Conservation (phyloP, 2,797 vertebrate species). For the Thripadectes ignobilis region DNA sequence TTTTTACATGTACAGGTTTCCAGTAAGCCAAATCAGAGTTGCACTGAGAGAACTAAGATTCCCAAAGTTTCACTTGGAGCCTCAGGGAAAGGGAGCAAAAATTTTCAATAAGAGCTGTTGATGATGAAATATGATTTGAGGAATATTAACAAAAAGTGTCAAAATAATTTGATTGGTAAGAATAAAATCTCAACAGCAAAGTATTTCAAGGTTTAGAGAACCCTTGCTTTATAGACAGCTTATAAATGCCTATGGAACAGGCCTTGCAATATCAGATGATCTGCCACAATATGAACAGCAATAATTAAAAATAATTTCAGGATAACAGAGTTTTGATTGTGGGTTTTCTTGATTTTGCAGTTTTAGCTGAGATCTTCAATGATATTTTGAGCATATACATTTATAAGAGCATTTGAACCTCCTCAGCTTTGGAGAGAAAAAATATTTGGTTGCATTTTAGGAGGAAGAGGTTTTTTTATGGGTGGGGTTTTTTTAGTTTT, state of each 20-base stretch:
- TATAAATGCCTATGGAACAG: conserved; percentile 18
- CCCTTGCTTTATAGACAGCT: conserved; percentile 1
- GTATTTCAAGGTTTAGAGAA: not conserved
- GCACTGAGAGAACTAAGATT: not conserved
- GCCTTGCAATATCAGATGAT: conserved; percentile 2
- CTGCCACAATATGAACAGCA: not conserved
- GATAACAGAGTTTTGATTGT: not conserved
- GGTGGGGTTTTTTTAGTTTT: conserved; percentile 33
- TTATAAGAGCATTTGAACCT: conserved; percentile 27
- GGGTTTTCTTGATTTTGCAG: not conserved
- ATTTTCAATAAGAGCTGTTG: not conserved
- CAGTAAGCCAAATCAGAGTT: not conserved
- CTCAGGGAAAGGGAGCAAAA: not conserved
- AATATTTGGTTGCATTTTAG: conserved; percentile 30
- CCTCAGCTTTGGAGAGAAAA: conserved; percentile 8
- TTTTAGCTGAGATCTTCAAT: conserved; percentile 33
- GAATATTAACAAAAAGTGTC: conserved; percentile 19
- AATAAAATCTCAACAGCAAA: conserved; percentile 24
- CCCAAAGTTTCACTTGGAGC: not conserved
- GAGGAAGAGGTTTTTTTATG: conserved; percentile 42
- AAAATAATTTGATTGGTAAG: conserved; percentile 36
- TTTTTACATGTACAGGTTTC: not conserved
- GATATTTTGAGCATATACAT: conserved; percentile 28
- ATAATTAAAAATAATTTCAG: conserved; percentile 52
- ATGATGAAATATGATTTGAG: not conserved